Evolutionary conservation across 2,888 invertebrate genomes (phyloP).

Genomic region (Hipparchia semele): DNA sequence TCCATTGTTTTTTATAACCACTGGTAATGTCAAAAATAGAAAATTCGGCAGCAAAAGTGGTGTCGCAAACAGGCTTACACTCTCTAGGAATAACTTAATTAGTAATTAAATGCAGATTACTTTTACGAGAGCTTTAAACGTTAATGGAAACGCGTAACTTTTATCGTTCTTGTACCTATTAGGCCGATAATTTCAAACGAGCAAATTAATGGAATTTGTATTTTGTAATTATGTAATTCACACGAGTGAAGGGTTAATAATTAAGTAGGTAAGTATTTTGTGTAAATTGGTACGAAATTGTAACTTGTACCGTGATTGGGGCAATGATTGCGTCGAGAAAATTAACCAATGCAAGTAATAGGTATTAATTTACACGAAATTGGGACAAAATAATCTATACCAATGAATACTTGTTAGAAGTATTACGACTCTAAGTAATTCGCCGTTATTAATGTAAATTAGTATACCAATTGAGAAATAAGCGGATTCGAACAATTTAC

Average conservation of each 20-base stretch:
- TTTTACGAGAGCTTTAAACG: conserved; percentile 9
- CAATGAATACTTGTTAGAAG: conserved; percentile 9
- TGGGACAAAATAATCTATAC: conserved; percentile 28
- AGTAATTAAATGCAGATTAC: background rate
- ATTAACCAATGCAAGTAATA: conserved; percentile 23
- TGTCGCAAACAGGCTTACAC: too few relatives aligned
- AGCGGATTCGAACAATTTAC: conserved; percentile 3
- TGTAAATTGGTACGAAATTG: conserved; percentile 15
- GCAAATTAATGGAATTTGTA: conserved; percentile 13
- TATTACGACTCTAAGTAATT: background rate
- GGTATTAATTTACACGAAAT: conserved; percentile 26
- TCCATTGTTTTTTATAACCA: too few relatives aligned
- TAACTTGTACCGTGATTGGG: conserved; percentile 11
- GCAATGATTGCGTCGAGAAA: conserved; percentile 22
- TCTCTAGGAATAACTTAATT: background rate
- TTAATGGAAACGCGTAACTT: background rate
- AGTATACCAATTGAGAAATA: conserved; percentile 3
- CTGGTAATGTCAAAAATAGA: too few relatives aligned
- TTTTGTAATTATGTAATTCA: conserved; percentile 7
- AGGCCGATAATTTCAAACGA: conserved; percentile 6
- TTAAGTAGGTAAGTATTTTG: conserved; percentile 1
- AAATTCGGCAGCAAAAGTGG: too few relatives aligned
- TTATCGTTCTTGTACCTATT: background rate
- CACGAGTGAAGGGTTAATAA: conserved; percentile 1
- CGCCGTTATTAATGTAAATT: background rate